A percentile compares a stretch with the other conserved stretches of the same genome.
Evolutionary conservation across 2,797 vertebrate genomes (phyloP).

Genomic region (Euthynnus affinis): DNA sequence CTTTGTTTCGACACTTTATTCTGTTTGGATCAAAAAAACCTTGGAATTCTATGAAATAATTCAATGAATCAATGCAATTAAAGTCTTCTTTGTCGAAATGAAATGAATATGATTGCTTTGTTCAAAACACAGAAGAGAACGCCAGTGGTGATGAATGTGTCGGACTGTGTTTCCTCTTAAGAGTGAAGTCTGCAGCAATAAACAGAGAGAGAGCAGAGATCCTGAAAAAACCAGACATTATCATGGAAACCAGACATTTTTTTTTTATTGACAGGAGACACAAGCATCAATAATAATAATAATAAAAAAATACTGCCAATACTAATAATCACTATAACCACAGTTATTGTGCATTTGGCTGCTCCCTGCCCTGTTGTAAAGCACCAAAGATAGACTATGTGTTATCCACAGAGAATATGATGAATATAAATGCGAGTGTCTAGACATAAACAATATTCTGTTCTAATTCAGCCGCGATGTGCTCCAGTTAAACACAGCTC

Average conservation of each 20-base stretch:
- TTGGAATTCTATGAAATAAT: background rate
- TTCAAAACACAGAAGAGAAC: background rate
- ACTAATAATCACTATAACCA: slow-evolving; percentile 14
- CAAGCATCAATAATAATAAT: slow-evolving; percentile 1
- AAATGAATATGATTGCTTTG: background rate
- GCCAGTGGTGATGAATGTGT: background rate
- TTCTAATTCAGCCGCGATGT: slow-evolving; percentile 2
- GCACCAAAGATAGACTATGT: background rate
- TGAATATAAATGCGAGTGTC: slow-evolving; percentile 32
- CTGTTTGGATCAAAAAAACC: background rate
- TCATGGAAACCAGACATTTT: slow-evolving; percentile 44
- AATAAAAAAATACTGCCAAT: slow-evolving; percentile 22
- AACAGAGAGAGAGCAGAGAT: slow-evolving; percentile 4
- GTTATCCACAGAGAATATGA: slow-evolving; percentile 11
- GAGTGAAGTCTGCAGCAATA: background rate
- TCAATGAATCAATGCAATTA: background rate
- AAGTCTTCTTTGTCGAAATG: background rate
- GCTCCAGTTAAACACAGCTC: slow-evolving; percentile 14
- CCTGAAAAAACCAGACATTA: slow-evolving; percentile 1
- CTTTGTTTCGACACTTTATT: background rate
- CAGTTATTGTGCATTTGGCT: background rate
- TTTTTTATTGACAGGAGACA: slow-evolving; percentile 8
- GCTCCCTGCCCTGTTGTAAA: background rate
- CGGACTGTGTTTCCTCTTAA: background rate
- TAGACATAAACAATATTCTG: background rate